Conservation (phyloP, 1,140 invertebrate genomes). For the Musca domestica region DNA sequence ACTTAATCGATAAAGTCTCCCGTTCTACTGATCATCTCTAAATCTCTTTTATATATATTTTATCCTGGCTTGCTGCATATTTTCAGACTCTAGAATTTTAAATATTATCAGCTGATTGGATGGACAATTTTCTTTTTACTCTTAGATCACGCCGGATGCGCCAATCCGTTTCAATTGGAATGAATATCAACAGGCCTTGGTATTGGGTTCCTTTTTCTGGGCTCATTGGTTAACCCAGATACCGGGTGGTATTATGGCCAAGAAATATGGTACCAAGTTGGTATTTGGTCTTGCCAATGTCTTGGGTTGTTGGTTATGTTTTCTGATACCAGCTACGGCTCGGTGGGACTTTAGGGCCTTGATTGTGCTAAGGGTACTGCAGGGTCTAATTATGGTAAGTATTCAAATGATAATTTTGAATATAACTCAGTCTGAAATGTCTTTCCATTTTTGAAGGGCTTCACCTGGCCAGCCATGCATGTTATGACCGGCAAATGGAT, state of each 20-base stretch:
- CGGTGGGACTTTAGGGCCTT: constrained; percentile 61
- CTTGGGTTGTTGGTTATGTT: constrained; percentile 65
- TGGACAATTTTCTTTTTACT: constrained; percentile 29
- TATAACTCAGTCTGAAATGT: neutral
- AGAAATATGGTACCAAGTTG: constrained; percentile 68
- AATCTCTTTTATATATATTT: too few species aligned
- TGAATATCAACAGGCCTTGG: constrained; percentile 64
- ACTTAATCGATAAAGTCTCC: neutral
- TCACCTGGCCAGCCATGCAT: constrained; percentile 76
- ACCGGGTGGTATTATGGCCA: constrained; percentile 70
- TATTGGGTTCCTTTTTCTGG: constrained; percentile 74
- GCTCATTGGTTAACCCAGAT: constrained; percentile 71
- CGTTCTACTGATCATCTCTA: neutral
- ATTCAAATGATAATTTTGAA: constrained; percentile 3
- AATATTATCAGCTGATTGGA: too few species aligned
- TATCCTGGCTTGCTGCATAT: too few species aligned
- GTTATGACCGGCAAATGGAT: constrained; percentile 80
- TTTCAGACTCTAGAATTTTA: neutral
- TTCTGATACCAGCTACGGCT: constrained; percentile 67
- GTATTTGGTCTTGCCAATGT: constrained; percentile 71
- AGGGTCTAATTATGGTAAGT: constrained; percentile 73
- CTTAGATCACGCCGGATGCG: constrained; percentile 34
- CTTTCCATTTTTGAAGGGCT: constrained; percentile 61
- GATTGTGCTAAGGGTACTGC: constrained; percentile 64
- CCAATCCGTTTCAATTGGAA: constrained; percentile 63